Evolutionary conservation across 1,140 invertebrate genomes (phyloP).

Genomic region (Penaeus chinensis): DNA sequence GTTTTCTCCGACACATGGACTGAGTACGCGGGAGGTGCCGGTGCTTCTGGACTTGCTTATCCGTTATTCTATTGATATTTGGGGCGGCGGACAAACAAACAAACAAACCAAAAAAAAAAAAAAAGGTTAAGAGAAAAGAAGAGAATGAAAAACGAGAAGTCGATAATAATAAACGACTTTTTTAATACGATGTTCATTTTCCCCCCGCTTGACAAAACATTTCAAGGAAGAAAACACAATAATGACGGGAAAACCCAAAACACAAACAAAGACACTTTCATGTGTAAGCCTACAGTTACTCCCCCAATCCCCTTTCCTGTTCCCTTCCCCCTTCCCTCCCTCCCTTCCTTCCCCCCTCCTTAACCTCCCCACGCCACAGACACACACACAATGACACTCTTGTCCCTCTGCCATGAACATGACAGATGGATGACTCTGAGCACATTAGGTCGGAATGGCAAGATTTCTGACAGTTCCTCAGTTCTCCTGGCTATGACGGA

Average conservation of each 20-base stretch:
- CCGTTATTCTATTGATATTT: background rate
- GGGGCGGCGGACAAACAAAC: background rate
- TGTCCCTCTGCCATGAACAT: slow-evolving; percentile 47
- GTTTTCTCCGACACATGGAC: too few relatives aligned
- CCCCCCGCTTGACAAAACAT: background rate
- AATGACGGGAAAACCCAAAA: background rate
- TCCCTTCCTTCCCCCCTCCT: background rate
- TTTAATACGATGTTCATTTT: background rate
- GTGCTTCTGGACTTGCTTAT: background rate
- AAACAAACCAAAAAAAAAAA: background rate
- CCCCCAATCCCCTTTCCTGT: background rate
- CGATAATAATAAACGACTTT: background rate
- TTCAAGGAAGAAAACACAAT: background rate
- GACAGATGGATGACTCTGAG: slow-evolving; percentile 44
- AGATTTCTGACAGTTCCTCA: slow-evolving; percentile 45
- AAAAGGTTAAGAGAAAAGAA: background rate
- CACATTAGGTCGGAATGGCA: slow-evolving; percentile 16
- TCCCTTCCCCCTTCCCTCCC: background rate
- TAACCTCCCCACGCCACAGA: slow-evolving; percentile 25
- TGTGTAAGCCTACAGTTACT: slow-evolving; percentile 6
- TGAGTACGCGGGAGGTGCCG: too few relatives aligned
- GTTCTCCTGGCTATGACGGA: background rate
- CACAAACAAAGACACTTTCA: background rate
- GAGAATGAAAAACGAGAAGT: background rate
- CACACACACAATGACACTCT: slow-evolving; percentile 38